Conservation (phyloP, 2,888 invertebrate species). For the Perizoma flavofasciatum region DNA sequence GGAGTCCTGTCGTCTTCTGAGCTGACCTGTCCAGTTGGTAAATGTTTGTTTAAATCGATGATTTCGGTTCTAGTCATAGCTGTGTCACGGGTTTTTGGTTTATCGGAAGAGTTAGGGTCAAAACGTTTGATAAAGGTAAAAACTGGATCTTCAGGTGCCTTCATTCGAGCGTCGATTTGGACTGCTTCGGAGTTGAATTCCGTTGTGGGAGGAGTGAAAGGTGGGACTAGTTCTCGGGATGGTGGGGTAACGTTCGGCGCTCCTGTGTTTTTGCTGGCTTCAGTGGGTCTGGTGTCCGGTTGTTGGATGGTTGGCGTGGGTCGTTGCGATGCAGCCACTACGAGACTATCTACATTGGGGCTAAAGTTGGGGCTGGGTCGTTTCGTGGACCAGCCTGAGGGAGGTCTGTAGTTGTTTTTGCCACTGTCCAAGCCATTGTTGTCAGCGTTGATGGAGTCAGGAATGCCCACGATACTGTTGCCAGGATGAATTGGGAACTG, state of each 20-base stretch:
- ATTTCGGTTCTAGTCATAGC: conserved; percentile 73
- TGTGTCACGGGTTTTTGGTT: conserved; percentile 51
- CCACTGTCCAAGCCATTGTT: conserved; percentile 71
- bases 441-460: conserved; percentile 69
- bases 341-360: conserved; percentile 41
- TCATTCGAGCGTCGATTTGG: conserved; percentile 45
- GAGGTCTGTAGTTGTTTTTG: conserved; percentile 76
- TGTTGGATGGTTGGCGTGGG: conserved; percentile 56
- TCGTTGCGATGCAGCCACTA: conserved; percentile 58
- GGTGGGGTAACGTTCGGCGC: conserved; percentile 49
- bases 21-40: conserved; percentile 67
- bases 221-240: conserved; percentile 57
- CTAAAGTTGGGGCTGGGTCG: conserved; percentile 36
- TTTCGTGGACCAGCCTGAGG: conserved; percentile 82
- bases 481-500: conserved; percentile 72
- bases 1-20: conserved; percentile 70
- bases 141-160: conserved; percentile 56
- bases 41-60: conserved; percentile 63
- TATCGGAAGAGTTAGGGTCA: conserved; percentile 71
- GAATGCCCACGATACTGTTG: conserved; percentile 70
- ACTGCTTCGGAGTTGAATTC: conserved; percentile 51
- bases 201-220: conserved; percentile 53
- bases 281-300: conserved; percentile 32
- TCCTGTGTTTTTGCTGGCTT: conserved; percentile 15
- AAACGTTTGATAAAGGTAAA: conserved; percentile 76